A percentile compares a stretch with the other conserved stretches of the same genome.
Evolutionary conservation across 2,113 vertebrate species (phyloP).

Genomic region (Eurystomus gularis): DNA sequence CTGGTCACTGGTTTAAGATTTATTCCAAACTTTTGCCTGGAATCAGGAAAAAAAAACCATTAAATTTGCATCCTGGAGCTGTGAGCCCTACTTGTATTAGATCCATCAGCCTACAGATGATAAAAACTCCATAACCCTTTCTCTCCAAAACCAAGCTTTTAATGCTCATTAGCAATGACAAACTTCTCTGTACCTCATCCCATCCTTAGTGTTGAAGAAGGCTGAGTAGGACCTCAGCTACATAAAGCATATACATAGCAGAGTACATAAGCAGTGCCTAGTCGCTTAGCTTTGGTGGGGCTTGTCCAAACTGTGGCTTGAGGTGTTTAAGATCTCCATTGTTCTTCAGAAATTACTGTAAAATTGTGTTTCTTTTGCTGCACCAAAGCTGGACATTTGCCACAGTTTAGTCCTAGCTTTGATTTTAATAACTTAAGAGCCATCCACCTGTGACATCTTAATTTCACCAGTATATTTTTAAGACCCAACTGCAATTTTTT

Average conservation of each 20-base stretch:
- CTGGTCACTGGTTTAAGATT: background rate
- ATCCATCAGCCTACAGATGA: background rate
- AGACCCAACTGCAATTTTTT: background rate
- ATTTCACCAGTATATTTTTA: background rate
- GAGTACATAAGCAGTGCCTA: background rate
- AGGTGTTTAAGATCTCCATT: background rate
- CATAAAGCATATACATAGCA: background rate
- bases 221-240: background rate
- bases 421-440: background rate
- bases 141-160: background rate
- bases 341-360: background rate
- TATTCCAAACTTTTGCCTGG: background rate
- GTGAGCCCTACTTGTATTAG: background rate
- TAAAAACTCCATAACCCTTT: background rate
- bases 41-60: background rate
- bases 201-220: background rate
- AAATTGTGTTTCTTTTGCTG: background rate
- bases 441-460: background rate
- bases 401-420: background rate
- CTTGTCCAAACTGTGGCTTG: background rate
- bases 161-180: background rate
- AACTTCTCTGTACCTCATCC: background rate
- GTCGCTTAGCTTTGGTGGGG: background rate
- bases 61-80: background rate
- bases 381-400: background rate